Evolutionary conservation across 1,140 invertebrate species (phyloP), one percentile per base, ranked within the genome.

Genomic region (Trichonephila clavipes): DNA sequence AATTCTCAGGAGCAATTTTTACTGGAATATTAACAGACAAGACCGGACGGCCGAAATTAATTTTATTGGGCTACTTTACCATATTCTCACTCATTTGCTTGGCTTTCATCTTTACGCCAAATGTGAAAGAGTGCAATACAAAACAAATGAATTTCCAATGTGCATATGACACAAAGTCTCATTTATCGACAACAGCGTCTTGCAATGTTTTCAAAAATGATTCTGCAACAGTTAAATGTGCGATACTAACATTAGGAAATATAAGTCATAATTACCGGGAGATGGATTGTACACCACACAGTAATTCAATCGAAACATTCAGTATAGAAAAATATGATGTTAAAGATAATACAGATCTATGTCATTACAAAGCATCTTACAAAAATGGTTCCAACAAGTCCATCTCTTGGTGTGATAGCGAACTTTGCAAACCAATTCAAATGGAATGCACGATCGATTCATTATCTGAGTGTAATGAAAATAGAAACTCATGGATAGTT

Each of bases 21-120:
- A 18, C 77, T 19, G 89, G 89, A 21, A 28, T 90, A 19, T 2
- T 90, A 10, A 24, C 77, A 10, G 89, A 90, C 34, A 83, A 61
- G 21, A 81, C 82, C 18, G 89, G 89, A 10, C 89, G 77, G 8
- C 19, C 58, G 4, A 90, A 90, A 40, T 16, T 72, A 10, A 19
- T 90, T 14, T 21, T 61, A 34, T 19, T 64, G 21, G 2, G 82
- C n/a, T 8, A 66, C 14, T 18, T 51, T 0, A 5, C 88, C 3
- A 82, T 90, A 19, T 51, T 82, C n/a, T 14, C 40, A 24, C 44
- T 64, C 7, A 14, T 34, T 0, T 61, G n/a, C 19, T 7, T 62
- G 7, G 14, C 19, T 83, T 58, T 82, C 0, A 16, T 90, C 5
- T 5, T 40, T 34, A 77, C 34, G 18, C 72, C 72, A 12, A 28